Evolutionary conservation across 2,888 invertebrate genomes (phyloP).

Genomic region (Conus canariensis): DNA sequence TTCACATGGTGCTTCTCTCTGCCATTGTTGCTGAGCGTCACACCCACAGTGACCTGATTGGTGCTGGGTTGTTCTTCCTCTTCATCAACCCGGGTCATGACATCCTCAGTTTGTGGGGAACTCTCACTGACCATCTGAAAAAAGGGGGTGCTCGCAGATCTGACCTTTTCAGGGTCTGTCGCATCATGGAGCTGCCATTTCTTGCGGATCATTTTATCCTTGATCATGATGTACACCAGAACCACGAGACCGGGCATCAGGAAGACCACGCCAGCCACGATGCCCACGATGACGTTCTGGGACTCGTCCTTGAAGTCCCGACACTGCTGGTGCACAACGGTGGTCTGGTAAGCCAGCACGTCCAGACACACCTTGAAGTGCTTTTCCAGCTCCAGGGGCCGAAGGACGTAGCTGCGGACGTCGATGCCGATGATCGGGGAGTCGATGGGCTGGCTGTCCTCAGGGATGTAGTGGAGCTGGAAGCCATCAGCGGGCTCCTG

Average conservation of each 20-base stretch:
- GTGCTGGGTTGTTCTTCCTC: no score
- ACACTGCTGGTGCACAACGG: conserved; percentile 21
- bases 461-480: conserved; percentile 34
- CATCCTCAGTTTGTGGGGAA: no score
- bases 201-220: conserved; percentile 33
- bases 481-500: conserved; percentile 30
- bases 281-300: conserved; percentile 54
- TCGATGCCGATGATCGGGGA: conserved; percentile 10
- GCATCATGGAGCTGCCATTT: background rate
- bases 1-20: background rate
- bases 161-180: background rate
- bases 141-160: no score
- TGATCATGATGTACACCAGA: conserved; percentile 52
- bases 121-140: no score
- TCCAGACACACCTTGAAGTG: conserved; percentile 54
- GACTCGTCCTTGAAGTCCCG: conserved; percentile 38
- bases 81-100: no score
- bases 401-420: conserved; percentile 47
- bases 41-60: no score
- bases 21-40: background rate
- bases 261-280: conserved; percentile 59
- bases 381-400: conserved; percentile 30
- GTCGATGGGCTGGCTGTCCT: conserved; percentile 21
- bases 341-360: conserved; percentile 42
- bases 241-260: conserved; percentile 58